phyloP scores from a whole-genome alignment of 1,140 invertebrate species.

The Macrosteles quadrilineatus region DNA sequence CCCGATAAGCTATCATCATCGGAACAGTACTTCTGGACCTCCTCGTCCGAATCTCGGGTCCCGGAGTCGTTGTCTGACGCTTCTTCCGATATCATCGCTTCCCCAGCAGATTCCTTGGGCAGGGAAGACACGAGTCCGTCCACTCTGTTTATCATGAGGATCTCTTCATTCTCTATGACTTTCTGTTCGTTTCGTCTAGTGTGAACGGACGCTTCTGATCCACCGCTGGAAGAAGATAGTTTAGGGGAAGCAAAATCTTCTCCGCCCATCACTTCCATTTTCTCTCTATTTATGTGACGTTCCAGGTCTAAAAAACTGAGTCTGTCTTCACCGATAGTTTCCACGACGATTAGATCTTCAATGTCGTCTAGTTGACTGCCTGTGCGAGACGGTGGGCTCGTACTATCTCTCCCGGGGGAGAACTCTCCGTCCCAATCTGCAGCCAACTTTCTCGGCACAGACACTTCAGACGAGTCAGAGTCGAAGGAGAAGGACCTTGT shows the following conservation, averaged over 20 bases:
- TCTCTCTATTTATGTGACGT: constrained; percentile 8
- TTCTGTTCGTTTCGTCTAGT: constrained; percentile 11
- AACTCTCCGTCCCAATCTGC: constrained; percentile 1
- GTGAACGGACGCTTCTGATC: constrained; percentile 28
- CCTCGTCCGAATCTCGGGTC: constrained; percentile 27
- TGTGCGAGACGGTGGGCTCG: constrained; percentile 1
- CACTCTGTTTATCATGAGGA: constrained; percentile 33
- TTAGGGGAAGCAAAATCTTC: constrained; percentile 28
- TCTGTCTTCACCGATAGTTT: constrained; percentile 30
- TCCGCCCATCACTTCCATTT: constrained; percentile 21
- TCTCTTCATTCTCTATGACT: constrained; percentile 28
- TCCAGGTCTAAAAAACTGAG: constrained; percentile 25
- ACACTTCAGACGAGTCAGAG: constrained; percentile 23
- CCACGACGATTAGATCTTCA: constrained; percentile 29
- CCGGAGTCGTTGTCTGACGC: constrained; percentile 37
- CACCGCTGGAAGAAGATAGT: constrained; percentile 19
- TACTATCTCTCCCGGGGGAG: not conserved
- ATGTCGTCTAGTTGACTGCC: constrained; percentile 25
- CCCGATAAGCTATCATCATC: constrained; percentile 28
- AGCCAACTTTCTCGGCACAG: constrained; percentile 5
- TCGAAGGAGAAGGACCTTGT: constrained; percentile 31
- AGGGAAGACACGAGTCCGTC: constrained; percentile 30
- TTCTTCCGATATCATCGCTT: constrained; percentile 42
- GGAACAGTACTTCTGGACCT: not conserved
- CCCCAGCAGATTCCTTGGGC: constrained; percentile 41